Evolutionary conservation across 2,888 invertebrate genomes (phyloP), one percentile per base, ranked within the genome.

Genomic region (Eupithecia dodoneata): DNA sequence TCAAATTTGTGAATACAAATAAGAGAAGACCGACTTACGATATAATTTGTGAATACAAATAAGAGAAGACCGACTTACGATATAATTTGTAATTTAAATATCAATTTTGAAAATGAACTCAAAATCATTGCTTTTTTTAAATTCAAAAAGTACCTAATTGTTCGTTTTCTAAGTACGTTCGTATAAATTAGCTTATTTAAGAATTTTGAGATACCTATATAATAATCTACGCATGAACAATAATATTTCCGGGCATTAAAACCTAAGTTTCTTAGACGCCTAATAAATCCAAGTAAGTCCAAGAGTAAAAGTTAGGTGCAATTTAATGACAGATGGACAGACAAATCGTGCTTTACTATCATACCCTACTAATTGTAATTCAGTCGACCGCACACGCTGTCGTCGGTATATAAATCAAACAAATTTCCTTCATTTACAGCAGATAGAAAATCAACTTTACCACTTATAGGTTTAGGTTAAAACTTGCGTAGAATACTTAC

Each of bases 371-470:
- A 80, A 81, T 79, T 78, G 76, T 81, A 79, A 79, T 77, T 77
- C 77, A 67, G 45, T 78, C 76, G 81, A 85, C 83, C 82, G 82
- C 85, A 86, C 85, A 84, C 78, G 80, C 81, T 47, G 79, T 76
- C 84, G 82, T 77, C 83, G 83, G 83, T 78, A 77, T 83, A 85
- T 87, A 87, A 88, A 88, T 87, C 87, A 85, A 87, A 86, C 85
- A 82, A 83, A 84, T 84, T 85, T 85, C 84, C 85, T 85, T 83
- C 82, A 83, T 77, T 78, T 78, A 47, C 5, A 44, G 18, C 15
- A 18, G 30, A 70, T 47, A 30, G 9, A 66, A 74, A 49, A 72
- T 45, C 45, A 73, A 55, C 75, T 71, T 18, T 73, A 71, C 47
- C 45, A 47, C 18, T 41, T 15, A 47, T n/a, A 67, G n/a, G 3